phyloP scores from a whole-genome alignment of 2,113 vertebrate genomes.

The Aplodontia rufa region DNA sequence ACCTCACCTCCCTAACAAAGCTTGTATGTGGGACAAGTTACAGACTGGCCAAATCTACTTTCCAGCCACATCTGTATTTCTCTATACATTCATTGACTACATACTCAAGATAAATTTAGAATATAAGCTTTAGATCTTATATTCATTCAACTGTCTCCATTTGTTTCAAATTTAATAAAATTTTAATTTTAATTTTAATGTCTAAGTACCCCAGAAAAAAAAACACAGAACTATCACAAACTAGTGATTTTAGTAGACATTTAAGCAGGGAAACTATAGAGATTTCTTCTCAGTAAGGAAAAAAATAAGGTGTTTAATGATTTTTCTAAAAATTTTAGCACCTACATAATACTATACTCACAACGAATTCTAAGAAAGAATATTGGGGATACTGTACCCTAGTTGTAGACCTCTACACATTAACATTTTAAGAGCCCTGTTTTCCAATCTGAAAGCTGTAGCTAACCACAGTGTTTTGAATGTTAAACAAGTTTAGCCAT shows the following conservation, averaged over 20 bases:
- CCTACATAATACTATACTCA: not conserved
- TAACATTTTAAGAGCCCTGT: not conserved
- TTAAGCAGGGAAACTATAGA: not conserved
- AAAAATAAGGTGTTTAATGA: not conserved
- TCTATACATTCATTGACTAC: no score
- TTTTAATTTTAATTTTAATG: no score
- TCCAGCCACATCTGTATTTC: not conserved
- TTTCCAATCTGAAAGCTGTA: not conserved
- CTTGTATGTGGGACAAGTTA: not conserved
- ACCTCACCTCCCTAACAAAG: not conserved
- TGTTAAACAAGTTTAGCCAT: not conserved
- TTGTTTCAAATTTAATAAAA: slow-evolving; percentile 28
- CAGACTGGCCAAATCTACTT: not conserved
- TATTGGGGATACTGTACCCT: no score
- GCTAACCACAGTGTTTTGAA: not conserved
- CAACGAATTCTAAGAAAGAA: not conserved
- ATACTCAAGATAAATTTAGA: no score
- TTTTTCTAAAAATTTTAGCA: not conserved
- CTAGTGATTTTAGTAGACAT: not conserved
- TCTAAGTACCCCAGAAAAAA: not conserved
- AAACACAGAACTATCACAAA: not conserved
- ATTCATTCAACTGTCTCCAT: not conserved
- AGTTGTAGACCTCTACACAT: not conserved
- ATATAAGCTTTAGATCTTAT: not conserved
- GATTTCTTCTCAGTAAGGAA: not conserved